These are phyloP conservation scores for Semnornis frantzii DNA, from an alignment of 2,113 vertebrate species.

Conservation along the genomic window DNA sequence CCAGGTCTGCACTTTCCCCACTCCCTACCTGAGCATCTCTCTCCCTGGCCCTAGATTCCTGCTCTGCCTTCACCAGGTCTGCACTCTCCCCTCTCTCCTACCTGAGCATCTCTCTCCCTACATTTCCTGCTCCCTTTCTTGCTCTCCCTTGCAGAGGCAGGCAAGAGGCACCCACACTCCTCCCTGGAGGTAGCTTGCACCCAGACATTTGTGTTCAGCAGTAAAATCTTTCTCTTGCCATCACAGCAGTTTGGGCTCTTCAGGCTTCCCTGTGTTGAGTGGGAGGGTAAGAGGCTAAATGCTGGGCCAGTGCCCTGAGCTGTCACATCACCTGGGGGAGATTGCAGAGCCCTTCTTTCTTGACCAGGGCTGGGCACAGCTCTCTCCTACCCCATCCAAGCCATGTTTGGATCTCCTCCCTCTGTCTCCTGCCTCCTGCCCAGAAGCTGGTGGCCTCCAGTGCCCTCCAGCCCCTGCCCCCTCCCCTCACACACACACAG, in stretches of 20 bases:
- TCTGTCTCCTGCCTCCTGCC: background rate
- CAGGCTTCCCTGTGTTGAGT: background rate
- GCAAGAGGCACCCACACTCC: fast-evolving
- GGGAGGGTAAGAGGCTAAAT: background rate
- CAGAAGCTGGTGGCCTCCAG: background rate
- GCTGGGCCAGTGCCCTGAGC: background rate
- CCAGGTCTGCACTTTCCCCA: too few species aligned
- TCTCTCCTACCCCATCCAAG: fast-evolving
- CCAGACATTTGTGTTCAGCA: background rate
- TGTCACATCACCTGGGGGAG: background rate
- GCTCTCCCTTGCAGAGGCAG: background rate
- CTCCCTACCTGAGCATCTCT: too few species aligned
- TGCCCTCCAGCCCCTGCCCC: background rate
- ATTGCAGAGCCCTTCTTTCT: fast-evolving
- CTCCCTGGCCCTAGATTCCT: too few species aligned
- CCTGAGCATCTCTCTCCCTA: background rate
- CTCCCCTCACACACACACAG: too few species aligned
- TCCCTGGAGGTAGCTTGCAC: background rate
- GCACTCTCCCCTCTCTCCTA: too few species aligned
- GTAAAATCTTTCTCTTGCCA: background rate
- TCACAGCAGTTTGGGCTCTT: background rate
- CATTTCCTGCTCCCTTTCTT: background rate
- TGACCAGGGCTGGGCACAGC: background rate
- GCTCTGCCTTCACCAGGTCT: too few species aligned
- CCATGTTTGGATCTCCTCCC: fast-evolving